These are phyloP conservation scores for Equus quagga DNA, from an alignment of 2,113 vertebrate genomes.

Conservation along the genomic window DNA sequence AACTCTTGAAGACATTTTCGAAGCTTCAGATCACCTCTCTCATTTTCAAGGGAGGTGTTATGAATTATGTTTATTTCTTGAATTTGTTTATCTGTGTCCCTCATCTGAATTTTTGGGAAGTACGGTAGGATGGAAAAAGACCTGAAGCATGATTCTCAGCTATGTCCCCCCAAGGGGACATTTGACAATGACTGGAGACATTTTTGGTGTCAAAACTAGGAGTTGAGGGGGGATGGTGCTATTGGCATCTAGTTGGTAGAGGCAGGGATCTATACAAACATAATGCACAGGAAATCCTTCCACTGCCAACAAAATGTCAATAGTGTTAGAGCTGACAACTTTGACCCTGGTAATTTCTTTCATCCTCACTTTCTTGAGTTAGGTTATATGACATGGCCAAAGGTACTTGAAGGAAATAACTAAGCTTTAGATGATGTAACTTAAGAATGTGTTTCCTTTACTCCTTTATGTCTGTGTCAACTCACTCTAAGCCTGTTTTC, in stretches of 20 bases:
- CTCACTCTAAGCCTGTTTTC: not conserved
- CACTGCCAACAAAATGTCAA: not conserved
- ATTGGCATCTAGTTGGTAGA: not conserved
- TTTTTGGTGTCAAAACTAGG: not conserved
- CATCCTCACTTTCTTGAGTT: not conserved
- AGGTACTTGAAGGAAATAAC: not conserved
- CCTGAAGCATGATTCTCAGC: not conserved
- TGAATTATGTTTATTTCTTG: not conserved
- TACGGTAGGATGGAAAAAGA: not conserved
- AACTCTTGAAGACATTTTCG: not conserved
- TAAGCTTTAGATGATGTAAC: not conserved
- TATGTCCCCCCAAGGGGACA: not conserved
- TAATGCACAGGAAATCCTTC: too few species aligned
- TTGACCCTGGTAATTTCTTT: not conserved
- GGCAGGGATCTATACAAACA: not conserved
- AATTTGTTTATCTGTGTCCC: not conserved
- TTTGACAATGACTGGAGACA: not conserved
- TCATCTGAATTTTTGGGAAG: not conserved
- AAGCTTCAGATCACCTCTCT: not conserved
- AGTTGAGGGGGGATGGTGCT: rapidly evolving
- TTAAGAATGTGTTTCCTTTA: not conserved
- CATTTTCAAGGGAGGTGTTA: not conserved
- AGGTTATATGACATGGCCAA: not conserved
- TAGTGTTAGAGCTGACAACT: not conserved
- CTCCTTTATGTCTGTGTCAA: not conserved